Evolutionary conservation across 2,113 vertebrate species (phyloP).

Genomic region (Crocuta crocuta): DNA sequence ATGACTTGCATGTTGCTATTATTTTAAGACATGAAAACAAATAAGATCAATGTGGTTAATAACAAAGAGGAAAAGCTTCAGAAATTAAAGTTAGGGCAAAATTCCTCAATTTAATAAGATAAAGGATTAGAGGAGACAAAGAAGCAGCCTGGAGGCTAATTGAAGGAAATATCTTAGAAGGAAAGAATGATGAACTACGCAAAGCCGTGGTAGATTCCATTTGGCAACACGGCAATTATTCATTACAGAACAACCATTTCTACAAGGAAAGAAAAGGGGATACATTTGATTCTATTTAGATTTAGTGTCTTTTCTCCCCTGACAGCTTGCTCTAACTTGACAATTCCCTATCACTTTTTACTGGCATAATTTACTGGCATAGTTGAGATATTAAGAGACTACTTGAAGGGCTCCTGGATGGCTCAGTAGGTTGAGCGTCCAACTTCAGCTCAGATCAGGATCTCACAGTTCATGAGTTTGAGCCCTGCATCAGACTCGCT

Average conservation of each 20-base stretch:
- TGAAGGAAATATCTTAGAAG: neutral
- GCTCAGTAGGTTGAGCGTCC: no score
- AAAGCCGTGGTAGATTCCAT: neutral
- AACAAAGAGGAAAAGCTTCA: neutral
- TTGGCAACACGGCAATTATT: neutral
- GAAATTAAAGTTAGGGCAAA: neutral
- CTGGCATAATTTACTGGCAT: neutral
- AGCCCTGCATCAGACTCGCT: no score
- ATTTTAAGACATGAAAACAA: neutral
- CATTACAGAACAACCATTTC: neutral
- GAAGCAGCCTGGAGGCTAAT: neutral
- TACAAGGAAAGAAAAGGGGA: neutral
- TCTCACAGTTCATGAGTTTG: no score
- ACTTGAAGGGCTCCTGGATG: neutral
- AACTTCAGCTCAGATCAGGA: no score
- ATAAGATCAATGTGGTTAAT: neutral
- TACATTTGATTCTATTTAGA: neutral
- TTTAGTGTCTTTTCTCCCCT: neutral
- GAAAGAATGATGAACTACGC: neutral
- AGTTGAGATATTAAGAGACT: neutral
- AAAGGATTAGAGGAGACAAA: neutral
- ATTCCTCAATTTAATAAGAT: neutral
- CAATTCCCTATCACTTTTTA: neutral
- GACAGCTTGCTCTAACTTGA: neutral
- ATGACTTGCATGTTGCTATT: neutral